Percentiles rank a stretch among this genome's conserved stretches.
Conservation (phyloP, 2,113 vertebrate genomes). For the Bungarus multicinctus region DNA sequence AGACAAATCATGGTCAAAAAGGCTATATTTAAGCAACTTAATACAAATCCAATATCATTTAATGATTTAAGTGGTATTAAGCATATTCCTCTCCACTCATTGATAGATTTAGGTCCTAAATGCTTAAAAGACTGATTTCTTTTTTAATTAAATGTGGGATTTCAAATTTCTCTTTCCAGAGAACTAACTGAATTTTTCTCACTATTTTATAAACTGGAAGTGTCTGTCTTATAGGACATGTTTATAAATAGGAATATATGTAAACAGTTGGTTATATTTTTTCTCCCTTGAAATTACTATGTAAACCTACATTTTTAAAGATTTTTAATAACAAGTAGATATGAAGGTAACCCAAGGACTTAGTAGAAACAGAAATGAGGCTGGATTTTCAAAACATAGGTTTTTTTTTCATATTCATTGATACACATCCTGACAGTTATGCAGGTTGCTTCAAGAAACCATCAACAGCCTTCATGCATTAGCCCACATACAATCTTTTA, state of each 20-base stretch:
- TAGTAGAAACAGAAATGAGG: neutral
- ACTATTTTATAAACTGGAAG: neutral
- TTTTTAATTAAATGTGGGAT: neutral
- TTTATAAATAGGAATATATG: neutral
- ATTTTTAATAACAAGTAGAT: neutral
- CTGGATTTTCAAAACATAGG: neutral
- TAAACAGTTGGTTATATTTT: neutral
- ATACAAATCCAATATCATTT: neutral
- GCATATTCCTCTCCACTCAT: fast-evolving
- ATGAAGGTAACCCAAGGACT: neutral
- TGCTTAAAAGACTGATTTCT: neutral
- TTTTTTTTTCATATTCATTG: neutral
- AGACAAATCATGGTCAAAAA: neutral
- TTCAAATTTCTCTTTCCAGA: neutral
- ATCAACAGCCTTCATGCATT: neutral
- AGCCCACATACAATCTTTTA: neutral
- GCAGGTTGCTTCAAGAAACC: neutral
- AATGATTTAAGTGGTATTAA: neutral
- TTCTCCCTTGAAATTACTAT: neutral
- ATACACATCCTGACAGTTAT: neutral
- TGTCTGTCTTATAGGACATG: neutral
- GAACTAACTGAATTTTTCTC: neutral
- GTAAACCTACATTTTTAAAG: neutral
- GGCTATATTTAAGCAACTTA: neutral
- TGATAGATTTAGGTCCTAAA: neutral